Evolutionary conservation across 1,140 invertebrate genomes (phyloP), one percentile per base, ranked within the genome.

Genomic region (Dreissena rostriformis): DNA sequence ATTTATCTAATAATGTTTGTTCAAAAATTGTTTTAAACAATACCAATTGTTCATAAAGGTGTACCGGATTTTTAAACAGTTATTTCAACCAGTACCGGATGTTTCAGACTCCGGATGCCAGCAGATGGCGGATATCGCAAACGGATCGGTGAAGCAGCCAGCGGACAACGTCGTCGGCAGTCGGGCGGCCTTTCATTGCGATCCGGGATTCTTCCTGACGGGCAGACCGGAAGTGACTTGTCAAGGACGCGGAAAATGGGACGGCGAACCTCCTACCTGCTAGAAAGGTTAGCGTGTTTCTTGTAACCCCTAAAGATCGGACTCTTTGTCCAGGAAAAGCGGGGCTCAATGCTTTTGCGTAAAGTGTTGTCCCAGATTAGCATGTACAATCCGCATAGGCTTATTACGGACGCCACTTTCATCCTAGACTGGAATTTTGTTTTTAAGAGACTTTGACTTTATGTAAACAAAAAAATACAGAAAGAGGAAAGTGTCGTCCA

Each of bases 241-340:
- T 76, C 74, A 72, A 26, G 66, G 67, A 26, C 82, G 85, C 77
- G 88, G 86, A 0, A 78, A 76, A 65, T 89, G 90, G 90, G 86
- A 88, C 49, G 86, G 88, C 12, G 73, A 28, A 12, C 82, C 82
- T n/a, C 90, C 90, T 52, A 89, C 70, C 19, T 90, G 90, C 73
- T 86, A 88, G 51, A 63, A 86, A 84, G 89, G 89, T 90, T 71
- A 72, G 22, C 57, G 17, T 6, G 22, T n/a, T n/a, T 61, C 22
- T n/a, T 61, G 6, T n/a, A 61, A 61, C 57, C 12, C 17, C 17
- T 61, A 6, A 5, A n/a, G 22, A 2, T 61, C 22, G 22, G 2
- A 24, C 57, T 61, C 11, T 61, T 61, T n/a, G 22, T n/a, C 57
- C 22, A 6, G 17, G n/a, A 11, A 11, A 61, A 61, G 6, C 17